These are phyloP conservation scores for Rhynchotus rufescens DNA, from an alignment of 2,797 vertebrate species.

Conservation along the genomic window DNA sequence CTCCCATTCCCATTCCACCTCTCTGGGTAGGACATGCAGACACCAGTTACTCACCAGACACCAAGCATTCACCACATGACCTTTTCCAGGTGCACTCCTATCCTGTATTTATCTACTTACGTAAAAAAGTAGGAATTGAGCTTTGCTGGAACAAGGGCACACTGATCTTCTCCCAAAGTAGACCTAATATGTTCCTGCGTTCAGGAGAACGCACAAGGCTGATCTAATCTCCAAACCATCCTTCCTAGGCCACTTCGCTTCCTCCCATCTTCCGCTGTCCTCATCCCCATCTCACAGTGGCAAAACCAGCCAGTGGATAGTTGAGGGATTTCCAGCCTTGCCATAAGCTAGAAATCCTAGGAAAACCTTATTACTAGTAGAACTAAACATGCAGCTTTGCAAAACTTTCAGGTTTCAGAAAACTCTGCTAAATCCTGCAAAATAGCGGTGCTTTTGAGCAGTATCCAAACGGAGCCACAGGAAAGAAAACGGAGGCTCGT, in stretches of 20 bases:
- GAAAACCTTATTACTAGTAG: neutral
- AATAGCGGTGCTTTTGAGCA: slow-evolving; percentile 18
- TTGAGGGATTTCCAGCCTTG: neutral
- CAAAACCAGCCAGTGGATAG: neutral
- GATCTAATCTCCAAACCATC: neutral
- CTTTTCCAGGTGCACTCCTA: neutral
- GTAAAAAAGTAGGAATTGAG: neutral
- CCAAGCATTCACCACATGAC: neutral
- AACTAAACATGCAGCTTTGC: neutral
- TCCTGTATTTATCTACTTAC: neutral
- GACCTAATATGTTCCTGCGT: neutral
- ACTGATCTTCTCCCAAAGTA: neutral
- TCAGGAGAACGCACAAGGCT: neutral
- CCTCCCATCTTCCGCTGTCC: neutral
- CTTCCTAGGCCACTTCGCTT: neutral
- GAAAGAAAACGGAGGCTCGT: slow-evolving; percentile 39
- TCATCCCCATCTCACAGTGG: neutral
- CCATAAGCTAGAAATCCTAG: neutral
- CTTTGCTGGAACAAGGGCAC: neutral
- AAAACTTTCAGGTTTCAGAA: neutral
- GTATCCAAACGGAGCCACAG: slow-evolving; percentile 53
- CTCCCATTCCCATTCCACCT: neutral
- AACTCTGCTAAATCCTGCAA: slow-evolving; percentile 16
- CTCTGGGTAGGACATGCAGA: neutral
- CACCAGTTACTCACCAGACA: neutral